These are phyloP conservation scores for Aspiorhynchus laticeps DNA, from an alignment of 2,113 vertebrate genomes.

Conservation along the genomic window DNA sequence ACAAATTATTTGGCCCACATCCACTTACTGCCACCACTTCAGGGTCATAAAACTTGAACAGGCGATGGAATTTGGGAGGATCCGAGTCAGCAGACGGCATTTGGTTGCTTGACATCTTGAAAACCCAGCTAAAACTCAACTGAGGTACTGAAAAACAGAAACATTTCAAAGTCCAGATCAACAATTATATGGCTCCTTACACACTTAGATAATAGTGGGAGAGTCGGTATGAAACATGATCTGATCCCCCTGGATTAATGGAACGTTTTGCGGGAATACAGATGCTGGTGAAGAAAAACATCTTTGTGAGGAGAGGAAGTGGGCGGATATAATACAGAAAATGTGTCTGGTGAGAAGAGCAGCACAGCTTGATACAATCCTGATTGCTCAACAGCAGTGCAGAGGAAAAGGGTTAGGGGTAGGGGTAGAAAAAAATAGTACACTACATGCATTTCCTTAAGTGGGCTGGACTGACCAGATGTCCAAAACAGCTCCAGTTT, in stretches of 20 bases:
- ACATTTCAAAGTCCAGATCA: not conserved
- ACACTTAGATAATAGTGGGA: not conserved
- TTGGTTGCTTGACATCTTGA: slow-evolving; percentile 59
- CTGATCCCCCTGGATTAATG: slow-evolving; percentile 10
- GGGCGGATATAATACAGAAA: slow-evolving; percentile 15
- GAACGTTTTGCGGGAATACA: slow-evolving; percentile 12
- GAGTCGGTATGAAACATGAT: slow-evolving; percentile 9
- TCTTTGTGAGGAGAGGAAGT: slow-evolving; percentile 14
- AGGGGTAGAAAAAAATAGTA: not conserved
- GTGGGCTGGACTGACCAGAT: not conserved
- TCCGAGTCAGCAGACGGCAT: not conserved
- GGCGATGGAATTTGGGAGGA: slow-evolving; percentile 47
- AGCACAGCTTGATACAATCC: slow-evolving; percentile 36
- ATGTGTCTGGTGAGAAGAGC: slow-evolving; percentile 16
- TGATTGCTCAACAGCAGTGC: slow-evolving; percentile 16
- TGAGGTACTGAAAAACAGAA: not conserved
- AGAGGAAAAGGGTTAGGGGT: not conserved
- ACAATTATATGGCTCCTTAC: not conserved
- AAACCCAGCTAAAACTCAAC: slow-evolving; percentile 3
- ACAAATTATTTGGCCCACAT: not conserved
- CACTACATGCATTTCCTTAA: not conserved
- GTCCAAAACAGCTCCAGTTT: not conserved
- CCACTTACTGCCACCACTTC: slow-evolving; percentile 71
- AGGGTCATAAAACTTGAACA: slow-evolving; percentile 65
- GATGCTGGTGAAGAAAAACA: slow-evolving; percentile 3